Conservation (phyloP, 2,113 vertebrate genomes). For the Dipodomys spectabilis region DNA sequence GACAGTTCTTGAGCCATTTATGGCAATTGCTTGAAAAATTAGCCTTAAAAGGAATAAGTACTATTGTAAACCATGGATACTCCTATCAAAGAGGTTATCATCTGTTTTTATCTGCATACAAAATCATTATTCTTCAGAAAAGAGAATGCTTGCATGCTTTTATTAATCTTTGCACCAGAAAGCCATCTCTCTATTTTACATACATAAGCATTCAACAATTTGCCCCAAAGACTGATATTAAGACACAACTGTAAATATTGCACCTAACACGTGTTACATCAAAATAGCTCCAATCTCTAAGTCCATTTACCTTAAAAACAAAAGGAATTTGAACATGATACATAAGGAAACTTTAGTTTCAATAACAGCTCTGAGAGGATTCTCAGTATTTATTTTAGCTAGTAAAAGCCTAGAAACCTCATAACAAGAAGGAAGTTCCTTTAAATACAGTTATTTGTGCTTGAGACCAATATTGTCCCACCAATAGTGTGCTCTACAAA, state of each 20-base stretch:
- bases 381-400: background rate
- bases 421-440: conserved; percentile 5
- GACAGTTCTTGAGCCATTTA: background rate
- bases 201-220: background rate
- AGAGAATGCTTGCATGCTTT: background rate
- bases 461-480: conserved; percentile 54
- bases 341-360: background rate
- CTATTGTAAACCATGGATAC: background rate
- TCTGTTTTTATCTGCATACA: conserved; percentile 41
- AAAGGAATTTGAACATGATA: conserved; percentile 14
- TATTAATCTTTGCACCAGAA: conserved; percentile 40
- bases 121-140: conserved; percentile 58
- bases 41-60: conserved; percentile 27
- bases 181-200: background rate
- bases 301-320: background rate
- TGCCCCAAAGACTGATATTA: conserved; percentile 22
- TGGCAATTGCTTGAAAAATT: background rate
- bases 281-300: conserved; percentile 30
- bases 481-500: conserved; percentile 56
- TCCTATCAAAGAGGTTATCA: background rate
- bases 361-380: background rate
- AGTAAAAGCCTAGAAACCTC: conserved; percentile 22
- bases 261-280: background rate
- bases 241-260: background rate
- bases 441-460: conserved; percentile 46